phyloP scores from a whole-genome alignment of 2,113 vertebrate species.

The Meriones unguiculatus region DNA sequence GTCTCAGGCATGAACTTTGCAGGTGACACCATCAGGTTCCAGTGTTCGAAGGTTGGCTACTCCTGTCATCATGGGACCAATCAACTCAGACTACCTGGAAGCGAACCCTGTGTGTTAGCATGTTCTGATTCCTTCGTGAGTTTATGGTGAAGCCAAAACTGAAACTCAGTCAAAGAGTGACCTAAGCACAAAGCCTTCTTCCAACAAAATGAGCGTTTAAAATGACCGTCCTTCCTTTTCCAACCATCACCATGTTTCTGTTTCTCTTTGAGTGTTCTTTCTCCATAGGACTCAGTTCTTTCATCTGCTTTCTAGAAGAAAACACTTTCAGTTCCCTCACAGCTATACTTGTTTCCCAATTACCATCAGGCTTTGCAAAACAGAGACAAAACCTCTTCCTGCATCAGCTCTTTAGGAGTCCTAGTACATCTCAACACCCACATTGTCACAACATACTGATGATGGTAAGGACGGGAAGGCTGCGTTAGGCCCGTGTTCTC shows the following conservation, averaged over 20 bases:
- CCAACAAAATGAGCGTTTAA: neutral
- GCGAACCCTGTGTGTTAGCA: neutral
- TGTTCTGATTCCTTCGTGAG: neutral
- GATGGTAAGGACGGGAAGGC: neutral
- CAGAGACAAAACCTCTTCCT: slow-evolving; percentile 26
- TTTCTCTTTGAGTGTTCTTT: neutral
- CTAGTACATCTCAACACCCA: neutral
- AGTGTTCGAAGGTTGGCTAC: neutral
- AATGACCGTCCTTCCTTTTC: neutral
- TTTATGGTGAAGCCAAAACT: neutral
- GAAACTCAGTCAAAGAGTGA: neutral
- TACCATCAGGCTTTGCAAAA: neutral
- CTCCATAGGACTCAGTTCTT: neutral
- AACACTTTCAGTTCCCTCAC: neutral
- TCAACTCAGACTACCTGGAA: neutral
- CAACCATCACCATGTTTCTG: neutral
- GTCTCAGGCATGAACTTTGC: neutral
- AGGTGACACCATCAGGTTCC: neutral
- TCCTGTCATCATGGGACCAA: neutral
- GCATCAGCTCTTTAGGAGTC: neutral
- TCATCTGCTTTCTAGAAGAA: slow-evolving; percentile 39
- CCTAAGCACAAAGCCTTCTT: neutral
- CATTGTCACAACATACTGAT: neutral
- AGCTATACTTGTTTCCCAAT: slow-evolving; percentile 30
- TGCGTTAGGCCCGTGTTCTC: neutral